Evolutionary conservation across 2,888 invertebrate species (phyloP).

Genomic region (Tiliacea aurago): DNA sequence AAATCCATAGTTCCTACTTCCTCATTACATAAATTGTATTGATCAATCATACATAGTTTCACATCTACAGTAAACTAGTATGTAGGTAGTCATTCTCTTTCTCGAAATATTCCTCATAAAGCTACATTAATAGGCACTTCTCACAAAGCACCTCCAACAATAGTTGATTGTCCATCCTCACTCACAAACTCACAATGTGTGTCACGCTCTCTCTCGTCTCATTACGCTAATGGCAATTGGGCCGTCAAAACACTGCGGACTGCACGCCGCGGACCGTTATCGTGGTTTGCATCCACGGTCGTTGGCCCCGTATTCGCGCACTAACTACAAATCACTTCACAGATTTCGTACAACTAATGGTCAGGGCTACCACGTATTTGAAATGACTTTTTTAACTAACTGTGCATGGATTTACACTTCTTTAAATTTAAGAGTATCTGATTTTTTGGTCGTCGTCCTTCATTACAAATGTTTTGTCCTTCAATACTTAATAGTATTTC

Average conservation of each 20-base stretch:
- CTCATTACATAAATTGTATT: neutral
- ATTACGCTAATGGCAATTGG: conserved; percentile 77
- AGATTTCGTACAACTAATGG: conserved; percentile 80
- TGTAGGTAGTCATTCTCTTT: neutral
- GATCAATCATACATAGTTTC: neutral
- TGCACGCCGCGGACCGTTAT: conserved; percentile 81
- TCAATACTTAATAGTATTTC: neutral
- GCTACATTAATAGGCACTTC: conserved; percentile 16
- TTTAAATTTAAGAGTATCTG: neutral
- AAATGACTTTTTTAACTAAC: neutral
- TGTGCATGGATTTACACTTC: neutral
- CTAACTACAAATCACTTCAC: conserved; percentile 83
- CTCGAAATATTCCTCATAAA: conserved; percentile 8
- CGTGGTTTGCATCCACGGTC: conserved; percentile 81
- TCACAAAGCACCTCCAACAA: conserved; percentile 29
- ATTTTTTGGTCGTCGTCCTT: neutral
- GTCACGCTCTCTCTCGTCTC: conserved; percentile 65
- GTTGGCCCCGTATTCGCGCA: conserved; percentile 81
- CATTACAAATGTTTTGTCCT: neutral
- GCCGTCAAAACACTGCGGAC: conserved; percentile 77
- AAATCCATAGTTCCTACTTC: too few species aligned
- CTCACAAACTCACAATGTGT: conserved; percentile 56
- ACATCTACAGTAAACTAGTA: neutral
- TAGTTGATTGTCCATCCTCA: conserved; percentile 45
- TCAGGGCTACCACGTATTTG: conserved; percentile 69